These are phyloP conservation scores for Erinaceus europaeus DNA, from an alignment of 2,113 vertebrate species.

Conservation along the genomic window DNA sequence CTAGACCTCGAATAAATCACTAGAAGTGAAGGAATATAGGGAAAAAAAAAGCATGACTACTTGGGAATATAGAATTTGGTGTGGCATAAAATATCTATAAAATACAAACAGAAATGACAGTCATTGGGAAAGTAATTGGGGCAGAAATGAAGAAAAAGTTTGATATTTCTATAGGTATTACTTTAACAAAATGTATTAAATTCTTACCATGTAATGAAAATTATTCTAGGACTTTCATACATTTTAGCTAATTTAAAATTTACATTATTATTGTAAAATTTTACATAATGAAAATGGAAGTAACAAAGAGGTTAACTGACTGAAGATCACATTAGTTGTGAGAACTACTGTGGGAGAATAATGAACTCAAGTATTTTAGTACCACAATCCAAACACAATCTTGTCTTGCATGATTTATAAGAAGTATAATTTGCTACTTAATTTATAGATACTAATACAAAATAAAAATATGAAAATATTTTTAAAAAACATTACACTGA, in stretches of 20 bases:
- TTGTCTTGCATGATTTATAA: not conserved
- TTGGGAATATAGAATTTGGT: not conserved
- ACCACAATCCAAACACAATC: not conserved
- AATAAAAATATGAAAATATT: not conserved
- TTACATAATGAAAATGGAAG: not conserved
- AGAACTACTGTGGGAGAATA: not conserved
- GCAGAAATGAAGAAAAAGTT: not conserved
- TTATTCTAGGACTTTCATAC: not conserved
- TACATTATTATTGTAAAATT: not conserved
- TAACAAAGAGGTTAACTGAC: not conserved
- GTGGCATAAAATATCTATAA: not conserved
- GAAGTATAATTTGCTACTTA: not conserved
- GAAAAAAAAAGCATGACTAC: too few species aligned
- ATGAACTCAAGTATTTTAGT: not conserved
- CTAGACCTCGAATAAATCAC: too few species aligned
- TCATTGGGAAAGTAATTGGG: not conserved
- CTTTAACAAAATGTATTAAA: not conserved
- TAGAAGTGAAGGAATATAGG: too few species aligned
- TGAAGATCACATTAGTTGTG: not conserved
- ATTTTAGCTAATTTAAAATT: not conserved
- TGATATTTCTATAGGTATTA: not conserved
- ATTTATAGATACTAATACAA: not conserved
- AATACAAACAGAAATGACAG: not conserved
- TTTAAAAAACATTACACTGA: too few species aligned
- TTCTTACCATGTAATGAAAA: not conserved